These are phyloP conservation scores for Agriopis leucophaearia DNA, from an alignment of 2,888 invertebrate genomes.

Conservation along the genomic window DNA sequence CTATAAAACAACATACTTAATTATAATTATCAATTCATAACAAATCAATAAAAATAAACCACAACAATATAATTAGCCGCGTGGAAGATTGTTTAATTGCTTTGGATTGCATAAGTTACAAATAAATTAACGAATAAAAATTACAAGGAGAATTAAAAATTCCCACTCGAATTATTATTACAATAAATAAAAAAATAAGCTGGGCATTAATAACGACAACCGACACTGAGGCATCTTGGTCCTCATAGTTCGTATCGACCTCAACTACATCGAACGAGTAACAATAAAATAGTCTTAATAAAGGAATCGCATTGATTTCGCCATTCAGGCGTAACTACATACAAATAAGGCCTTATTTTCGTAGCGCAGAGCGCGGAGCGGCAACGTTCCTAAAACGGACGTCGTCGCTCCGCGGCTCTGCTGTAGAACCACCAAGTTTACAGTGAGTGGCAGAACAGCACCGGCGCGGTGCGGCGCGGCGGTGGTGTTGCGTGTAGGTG, in stretches of 20 bases:
- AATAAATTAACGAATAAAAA: constrained; percentile 30
- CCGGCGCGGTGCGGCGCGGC: constrained; percentile 1
- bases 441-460: constrained; percentile 11
- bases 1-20: constrained; percentile 18
- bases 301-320: constrained; percentile 47
- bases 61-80: background rate
- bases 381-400: constrained; percentile 27
- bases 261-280: constrained; percentile 34
- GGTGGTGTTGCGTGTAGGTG: constrained; percentile 13
- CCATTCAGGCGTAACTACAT: constrained; percentile 48
- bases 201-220: constrained; percentile 16
- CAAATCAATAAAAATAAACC: constrained; percentile 33
- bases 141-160: constrained; percentile 25
- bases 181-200: constrained; percentile 27
- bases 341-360: constrained; percentile 56
- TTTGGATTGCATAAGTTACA: constrained; percentile 10
- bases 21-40: constrained; percentile 29
- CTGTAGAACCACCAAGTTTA: background rate
- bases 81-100: constrained; percentile 38
- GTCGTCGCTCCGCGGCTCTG: constrained; percentile 8
- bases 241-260: constrained; percentile 39
- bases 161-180: constrained; percentile 5
- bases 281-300: constrained; percentile 23
- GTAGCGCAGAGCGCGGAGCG: constrained; percentile 39
- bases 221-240: constrained; percentile 28